Evolutionary conservation across 2,888 invertebrate species (phyloP).

Genomic region (Mythimna albipuncta): DNA sequence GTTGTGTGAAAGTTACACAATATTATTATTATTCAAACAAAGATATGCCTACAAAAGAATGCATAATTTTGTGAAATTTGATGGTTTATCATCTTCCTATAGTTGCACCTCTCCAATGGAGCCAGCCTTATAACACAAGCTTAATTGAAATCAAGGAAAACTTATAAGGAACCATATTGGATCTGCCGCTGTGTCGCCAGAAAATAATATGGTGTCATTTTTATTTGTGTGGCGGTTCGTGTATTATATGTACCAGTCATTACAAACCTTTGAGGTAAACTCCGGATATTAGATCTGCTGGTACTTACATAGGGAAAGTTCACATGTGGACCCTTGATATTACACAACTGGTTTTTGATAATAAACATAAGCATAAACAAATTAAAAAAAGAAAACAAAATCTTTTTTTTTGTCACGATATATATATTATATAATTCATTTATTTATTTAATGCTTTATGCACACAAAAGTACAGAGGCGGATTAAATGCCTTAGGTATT

Average conservation of each 20-base stretch:
- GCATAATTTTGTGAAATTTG: too few species aligned
- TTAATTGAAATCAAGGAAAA: conserved; percentile 45
- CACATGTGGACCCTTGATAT: background rate
- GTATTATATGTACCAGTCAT: background rate
- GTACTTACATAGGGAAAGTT: background rate
- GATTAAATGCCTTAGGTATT: too few species aligned
- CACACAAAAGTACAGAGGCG: too few species aligned
- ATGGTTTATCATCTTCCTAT: background rate
- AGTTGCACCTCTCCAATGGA: background rate
- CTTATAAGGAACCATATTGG: conserved; percentile 48
- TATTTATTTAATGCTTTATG: too few species aligned
- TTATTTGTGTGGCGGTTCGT: conserved; percentile 20
- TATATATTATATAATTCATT: too few species aligned
- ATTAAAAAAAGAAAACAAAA: too few species aligned
- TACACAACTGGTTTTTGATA: background rate
- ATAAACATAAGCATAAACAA: background rate
- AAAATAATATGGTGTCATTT: conserved; percentile 25
- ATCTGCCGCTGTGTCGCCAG: conserved; percentile 15
- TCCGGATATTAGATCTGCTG: conserved; percentile 16
- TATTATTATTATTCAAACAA: too few species aligned
- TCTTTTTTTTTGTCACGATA: too few species aligned
- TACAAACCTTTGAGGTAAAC: background rate
- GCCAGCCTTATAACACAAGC: conserved; percentile 19
- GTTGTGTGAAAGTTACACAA: too few species aligned
- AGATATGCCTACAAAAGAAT: too few species aligned